These are phyloP conservation scores for Helicolenus hilgendorfi DNA, from an alignment of 2,797 vertebrate genomes.

Conservation along the genomic window DNA sequence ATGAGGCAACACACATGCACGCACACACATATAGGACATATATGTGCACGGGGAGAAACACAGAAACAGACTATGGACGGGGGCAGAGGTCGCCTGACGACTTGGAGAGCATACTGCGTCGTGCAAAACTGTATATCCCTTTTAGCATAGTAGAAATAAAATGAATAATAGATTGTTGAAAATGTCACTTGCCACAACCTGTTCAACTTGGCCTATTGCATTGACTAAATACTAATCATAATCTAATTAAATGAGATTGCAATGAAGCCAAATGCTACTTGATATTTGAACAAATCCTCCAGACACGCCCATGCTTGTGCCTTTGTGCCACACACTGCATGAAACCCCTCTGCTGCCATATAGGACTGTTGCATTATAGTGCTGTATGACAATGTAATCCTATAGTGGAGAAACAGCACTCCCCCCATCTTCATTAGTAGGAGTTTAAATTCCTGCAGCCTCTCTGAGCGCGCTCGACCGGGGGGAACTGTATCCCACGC, in stretches of 20 bases:
- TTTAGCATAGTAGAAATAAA: not conserved
- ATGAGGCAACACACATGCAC: slow-evolving; percentile 37
- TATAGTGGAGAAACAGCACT: slow-evolving; percentile 78
- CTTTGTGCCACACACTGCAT: slow-evolving; percentile 6
- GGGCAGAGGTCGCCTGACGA: not conserved
- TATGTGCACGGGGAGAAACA: not conserved
- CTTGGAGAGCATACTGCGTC: not conserved
- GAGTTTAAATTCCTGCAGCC: slow-evolving; percentile 86
- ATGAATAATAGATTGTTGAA: not conserved
- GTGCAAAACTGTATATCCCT: not conserved
- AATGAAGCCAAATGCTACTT: not conserved
- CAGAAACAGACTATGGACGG: slow-evolving; percentile 1
- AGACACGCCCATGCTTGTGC: not conserved
- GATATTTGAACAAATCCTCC: not conserved
- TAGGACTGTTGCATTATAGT: slow-evolving; percentile 62
- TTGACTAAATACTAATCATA: not conserved
- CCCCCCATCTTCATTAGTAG: slow-evolving; percentile 83
- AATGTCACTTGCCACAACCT: not conserved
- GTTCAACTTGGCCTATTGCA: not conserved
- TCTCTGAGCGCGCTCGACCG: slow-evolving; percentile 73
- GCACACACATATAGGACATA: not conserved
- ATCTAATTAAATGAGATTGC: slow-evolving; percentile 1
- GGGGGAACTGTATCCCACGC: slow-evolving; percentile 91
- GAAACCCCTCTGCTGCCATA: slow-evolving; percentile 4
- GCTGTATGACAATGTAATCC: slow-evolving; percentile 84